Evolutionary conservation across 2,888 invertebrate genomes (phyloP).

Genomic region (Arenicola marina): DNA sequence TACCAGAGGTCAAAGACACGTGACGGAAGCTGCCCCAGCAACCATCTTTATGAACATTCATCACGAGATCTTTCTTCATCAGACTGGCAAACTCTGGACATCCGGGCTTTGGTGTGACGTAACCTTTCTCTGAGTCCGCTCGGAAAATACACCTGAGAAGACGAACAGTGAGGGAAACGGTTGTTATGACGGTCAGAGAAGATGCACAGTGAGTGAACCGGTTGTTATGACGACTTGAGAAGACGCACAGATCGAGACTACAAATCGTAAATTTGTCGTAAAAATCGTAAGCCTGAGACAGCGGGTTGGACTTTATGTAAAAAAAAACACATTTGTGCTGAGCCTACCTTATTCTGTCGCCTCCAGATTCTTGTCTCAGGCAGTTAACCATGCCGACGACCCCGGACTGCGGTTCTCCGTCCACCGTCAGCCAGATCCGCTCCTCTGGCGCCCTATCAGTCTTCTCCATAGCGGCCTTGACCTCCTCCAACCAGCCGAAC

Average conservation of each 20-base stretch:
- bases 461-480: conserved; percentile 70
- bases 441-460: conserved; percentile 63
- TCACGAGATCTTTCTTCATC: conserved; percentile 74
- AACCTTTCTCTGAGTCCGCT: too few species aligned
- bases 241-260: too few species aligned
- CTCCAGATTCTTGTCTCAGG: conserved; percentile 84
- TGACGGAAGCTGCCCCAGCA: conserved; percentile 89
- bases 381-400: conserved; percentile 89
- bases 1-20: conserved; percentile 66
- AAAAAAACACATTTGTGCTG: too few species aligned
- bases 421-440: conserved; percentile 68
- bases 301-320: too few species aligned
- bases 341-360: conserved; percentile 71
- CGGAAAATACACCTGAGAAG: too few species aligned
- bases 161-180: too few species aligned
- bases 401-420: conserved; percentile 64
- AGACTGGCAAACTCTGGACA: conserved; percentile 41
- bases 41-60: conserved; percentile 81
- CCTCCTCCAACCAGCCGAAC: conserved; percentile 74
- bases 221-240: too few species aligned
- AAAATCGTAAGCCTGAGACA: too few species aligned
- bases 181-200: too few species aligned
- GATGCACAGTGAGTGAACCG: too few species aligned
- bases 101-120: background rate
- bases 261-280: too few species aligned